phyloP scores from a whole-genome alignment of 1,140 invertebrate genomes.

The Leptinotarsa defecta region DNA sequence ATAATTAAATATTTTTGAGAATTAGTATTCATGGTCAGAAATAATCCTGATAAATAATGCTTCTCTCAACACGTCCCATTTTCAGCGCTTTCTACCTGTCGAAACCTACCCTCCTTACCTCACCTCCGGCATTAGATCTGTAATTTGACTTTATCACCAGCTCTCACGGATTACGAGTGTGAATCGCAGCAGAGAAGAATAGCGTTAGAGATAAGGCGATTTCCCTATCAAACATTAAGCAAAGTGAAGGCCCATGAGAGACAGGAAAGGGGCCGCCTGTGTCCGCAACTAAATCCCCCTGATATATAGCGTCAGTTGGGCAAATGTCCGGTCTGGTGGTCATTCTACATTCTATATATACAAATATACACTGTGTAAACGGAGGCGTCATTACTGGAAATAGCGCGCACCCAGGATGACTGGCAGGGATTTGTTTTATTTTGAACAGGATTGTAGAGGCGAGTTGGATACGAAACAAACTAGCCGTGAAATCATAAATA shows the following conservation, averaged over 20 bases:
- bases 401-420: constrained; percentile 14
- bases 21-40: too few relatives aligned
- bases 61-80: neutral
- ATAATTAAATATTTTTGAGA: too few relatives aligned
- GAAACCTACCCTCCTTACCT: neutral
- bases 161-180: neutral
- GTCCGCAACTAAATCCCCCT: constrained; percentile 46
- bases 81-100: neutral
- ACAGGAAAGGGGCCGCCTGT: constrained; percentile 31
- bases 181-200: constrained; percentile 12
- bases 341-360: constrained; percentile 53
- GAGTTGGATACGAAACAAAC: neutral
- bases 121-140: neutral
- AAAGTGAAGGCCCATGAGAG: constrained; percentile 13
- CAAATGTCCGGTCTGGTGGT: constrained; percentile 49
- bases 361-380: constrained; percentile 41
- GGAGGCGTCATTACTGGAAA: constrained; percentile 39
- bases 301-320: constrained; percentile 53
- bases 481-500: too few relatives aligned
- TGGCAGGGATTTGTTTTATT: constrained; percentile 3
- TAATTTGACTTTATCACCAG: constrained; percentile 16
- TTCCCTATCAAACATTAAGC: constrained; percentile 31
- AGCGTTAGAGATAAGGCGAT: constrained; percentile 36
- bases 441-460: neutral
- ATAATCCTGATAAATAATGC: too few relatives aligned